A percentile compares a stretch with the other conserved stretches of the same genome.
phyloP scores from a whole-genome alignment of 1,140 invertebrate genomes.

The Lepeophtheirus salmonis region DNA sequence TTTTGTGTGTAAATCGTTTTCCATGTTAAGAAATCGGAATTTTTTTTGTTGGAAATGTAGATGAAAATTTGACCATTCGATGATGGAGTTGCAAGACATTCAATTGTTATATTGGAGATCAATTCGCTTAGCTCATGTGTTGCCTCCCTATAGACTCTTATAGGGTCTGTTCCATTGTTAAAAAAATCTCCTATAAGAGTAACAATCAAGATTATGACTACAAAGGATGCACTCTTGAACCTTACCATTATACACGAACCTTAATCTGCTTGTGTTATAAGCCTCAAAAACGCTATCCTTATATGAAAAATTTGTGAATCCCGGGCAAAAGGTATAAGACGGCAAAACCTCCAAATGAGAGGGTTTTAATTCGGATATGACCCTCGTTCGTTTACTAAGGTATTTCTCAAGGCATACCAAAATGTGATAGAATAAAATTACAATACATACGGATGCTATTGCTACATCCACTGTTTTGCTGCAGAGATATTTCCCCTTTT shows the following conservation, averaged over 20 bases:
- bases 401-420: background rate
- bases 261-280: background rate
- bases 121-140: background rate
- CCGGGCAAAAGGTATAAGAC: background rate
- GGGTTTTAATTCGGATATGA: background rate
- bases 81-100: background rate
- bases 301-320: background rate
- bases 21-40: background rate
- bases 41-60: background rate
- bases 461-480: background rate
- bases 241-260: background rate
- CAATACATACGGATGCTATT: background rate
- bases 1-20: background rate
- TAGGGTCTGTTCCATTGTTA: background rate
- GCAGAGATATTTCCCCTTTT: background rate
- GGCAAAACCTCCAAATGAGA: background rate
- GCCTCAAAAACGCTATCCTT: background rate
- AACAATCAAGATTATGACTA: too few species aligned
- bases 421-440: background rate
- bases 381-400: background rate
- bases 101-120: background rate
- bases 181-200: too few species aligned
- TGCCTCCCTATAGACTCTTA: background rate
- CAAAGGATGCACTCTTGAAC: too few species aligned
- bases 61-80: background rate